Base-by-base conservation (phyloP, 1,140 invertebrate species). In the Hyphantria cunea region DNA sequence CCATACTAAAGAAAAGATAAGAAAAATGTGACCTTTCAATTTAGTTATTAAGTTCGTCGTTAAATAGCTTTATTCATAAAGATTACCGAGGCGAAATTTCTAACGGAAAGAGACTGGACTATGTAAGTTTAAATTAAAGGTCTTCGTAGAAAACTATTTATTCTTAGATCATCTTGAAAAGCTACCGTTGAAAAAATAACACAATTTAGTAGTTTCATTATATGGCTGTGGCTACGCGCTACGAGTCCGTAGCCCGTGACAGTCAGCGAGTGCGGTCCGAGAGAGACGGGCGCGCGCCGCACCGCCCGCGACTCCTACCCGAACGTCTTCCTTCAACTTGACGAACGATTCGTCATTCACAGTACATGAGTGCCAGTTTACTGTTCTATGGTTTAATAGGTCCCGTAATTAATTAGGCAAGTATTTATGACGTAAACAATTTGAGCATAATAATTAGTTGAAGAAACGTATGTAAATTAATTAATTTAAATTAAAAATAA, bases 211-310 rank as follows among this genome's bases (percentile, higher is more conserved):
- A 1, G 5, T 25, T 25, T 25, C 17, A 5, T 1, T 25, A 25
- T 47, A 10, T 48, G 32, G 32, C 34, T 45, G 12, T 31, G 14
- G 2, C 17, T 33, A 42, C 17, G 25, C 31, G 25, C 12, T 45
- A 76, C 77, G 79, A 80, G 72, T 72, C 42, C 78, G 80, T 83
- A 83, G 78, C 73, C 32, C 68, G 72, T 50, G 70, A 41, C 83
- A 86, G 83, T 85, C 68, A 70, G 68, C 70, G 70, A 67, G 64
- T 72, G 82, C 79, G 79, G 78, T 73, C 72, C 78, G 82, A 68
- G 66, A 65, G 61, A 70, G 79, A 25, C 73, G 79, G 76, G 72
- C 79, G 78, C 66, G 66, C 68, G 59, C 66, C 62, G 64, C 67
- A 52, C 62, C 52, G 48, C 31, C 17, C 50, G 48, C 54, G 54